Evolutionary conservation across 2,888 invertebrate genomes (phyloP).

Genomic region (Pterobdella sp.): DNA sequence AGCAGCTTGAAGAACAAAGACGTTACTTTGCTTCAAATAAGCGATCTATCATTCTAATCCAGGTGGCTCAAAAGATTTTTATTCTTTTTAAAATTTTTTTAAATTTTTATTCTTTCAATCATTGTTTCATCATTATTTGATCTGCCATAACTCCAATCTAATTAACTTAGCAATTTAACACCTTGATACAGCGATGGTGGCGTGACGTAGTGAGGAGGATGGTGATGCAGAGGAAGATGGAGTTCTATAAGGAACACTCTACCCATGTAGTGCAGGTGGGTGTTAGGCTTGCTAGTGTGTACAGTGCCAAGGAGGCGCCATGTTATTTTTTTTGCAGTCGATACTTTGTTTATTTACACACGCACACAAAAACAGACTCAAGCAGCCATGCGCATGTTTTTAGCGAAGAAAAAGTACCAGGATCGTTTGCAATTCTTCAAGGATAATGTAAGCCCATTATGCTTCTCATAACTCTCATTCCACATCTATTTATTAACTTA

Average conservation of each 20-base stretch:
- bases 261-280: conserved; percentile 1
- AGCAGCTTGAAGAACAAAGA: conserved; percentile 27
- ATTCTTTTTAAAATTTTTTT: neutral
- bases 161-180: neutral
- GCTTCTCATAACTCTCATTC: too few relatives aligned
- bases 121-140: neutral
- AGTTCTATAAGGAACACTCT: neutral
- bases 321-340: neutral
- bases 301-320: too few relatives aligned
- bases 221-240: neutral
- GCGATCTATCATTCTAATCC: conserved; percentile 47
- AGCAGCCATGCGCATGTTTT: conserved; percentile 44
- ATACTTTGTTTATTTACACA: neutral
- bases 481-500: too few relatives aligned
- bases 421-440: conserved; percentile 43
- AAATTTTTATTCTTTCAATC: neutral
- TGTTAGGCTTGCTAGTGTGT: neutral
- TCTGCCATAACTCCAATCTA: neutral
- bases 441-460: conserved; percentile 42
- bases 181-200: conserved; percentile 17
- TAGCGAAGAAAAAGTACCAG: conserved; percentile 42
- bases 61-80: conserved; percentile 42
- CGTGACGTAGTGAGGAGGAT: neutral
- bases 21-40: conserved; percentile 43
- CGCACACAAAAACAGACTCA: conserved; percentile 40